Evolutionary conservation across 2,888 invertebrate species (phyloP).

Genomic region (Acanthacorydalis orientalis): DNA sequence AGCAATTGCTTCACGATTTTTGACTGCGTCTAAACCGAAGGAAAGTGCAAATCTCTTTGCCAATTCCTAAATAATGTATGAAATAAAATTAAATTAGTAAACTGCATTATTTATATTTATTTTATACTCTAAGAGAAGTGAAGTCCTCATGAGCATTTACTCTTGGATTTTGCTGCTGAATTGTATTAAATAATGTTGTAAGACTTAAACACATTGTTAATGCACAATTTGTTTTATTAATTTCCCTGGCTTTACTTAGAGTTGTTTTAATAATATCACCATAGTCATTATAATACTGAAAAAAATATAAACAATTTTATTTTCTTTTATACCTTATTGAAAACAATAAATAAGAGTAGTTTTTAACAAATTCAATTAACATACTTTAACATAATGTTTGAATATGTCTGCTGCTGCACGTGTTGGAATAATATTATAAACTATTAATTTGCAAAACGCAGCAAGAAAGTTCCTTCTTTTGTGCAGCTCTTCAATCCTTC

Average conservation of each 20-base stretch:
- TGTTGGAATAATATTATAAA: slow-evolving; percentile 92
- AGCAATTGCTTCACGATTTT: slow-evolving; percentile 91
- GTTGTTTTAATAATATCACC: slow-evolving; percentile 97
- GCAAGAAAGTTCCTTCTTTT: slow-evolving; percentile 92
- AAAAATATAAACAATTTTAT: slow-evolving; percentile 13
- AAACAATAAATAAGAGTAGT: slow-evolving; percentile 2
- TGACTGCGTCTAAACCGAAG: slow-evolving; percentile 91
- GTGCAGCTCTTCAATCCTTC: slow-evolving; percentile 92
- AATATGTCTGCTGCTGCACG: slow-evolving; percentile 87
- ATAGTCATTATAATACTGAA: slow-evolving; percentile 89
- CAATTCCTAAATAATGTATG: slow-evolving; percentile 47
- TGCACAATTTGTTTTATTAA: slow-evolving; percentile 92
- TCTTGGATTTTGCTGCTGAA: slow-evolving; percentile 27
- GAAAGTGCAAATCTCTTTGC: slow-evolving; percentile 93
- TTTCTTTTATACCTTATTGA: not conserved
- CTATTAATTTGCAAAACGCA: slow-evolving; percentile 92
- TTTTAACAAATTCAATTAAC: slow-evolving; percentile 7
- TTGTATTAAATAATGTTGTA: slow-evolving; percentile 69
- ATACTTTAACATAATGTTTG: slow-evolving; percentile 89
- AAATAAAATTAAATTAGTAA: not conserved
- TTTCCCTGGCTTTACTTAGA: slow-evolving; percentile 89
- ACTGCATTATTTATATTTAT: not conserved
- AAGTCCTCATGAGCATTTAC: slow-evolving; percentile 51
- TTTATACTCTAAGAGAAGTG: slow-evolving; percentile 65
- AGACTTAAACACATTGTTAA: slow-evolving; percentile 86